phyloP scores from a whole-genome alignment of 2,797 vertebrate genomes.

The Podargus strigoides region DNA sequence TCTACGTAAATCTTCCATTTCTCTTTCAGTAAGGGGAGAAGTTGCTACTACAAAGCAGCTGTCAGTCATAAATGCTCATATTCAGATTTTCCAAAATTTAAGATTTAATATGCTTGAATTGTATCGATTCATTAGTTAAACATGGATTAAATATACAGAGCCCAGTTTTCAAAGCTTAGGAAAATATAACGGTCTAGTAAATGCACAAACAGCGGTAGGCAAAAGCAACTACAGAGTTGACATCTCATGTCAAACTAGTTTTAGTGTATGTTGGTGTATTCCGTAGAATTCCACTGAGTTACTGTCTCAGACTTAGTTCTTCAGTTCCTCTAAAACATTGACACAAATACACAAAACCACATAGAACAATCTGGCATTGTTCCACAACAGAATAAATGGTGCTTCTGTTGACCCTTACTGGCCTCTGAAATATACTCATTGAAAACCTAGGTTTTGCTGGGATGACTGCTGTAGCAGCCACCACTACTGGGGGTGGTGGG shows the following conservation, averaged over 20 bases:
- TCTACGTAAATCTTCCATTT: background rate
- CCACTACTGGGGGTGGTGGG: background rate
- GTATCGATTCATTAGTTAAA: background rate
- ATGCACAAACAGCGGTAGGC: background rate
- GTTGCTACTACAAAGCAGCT: background rate
- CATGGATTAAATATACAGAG: background rate
- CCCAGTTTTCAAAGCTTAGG: background rate
- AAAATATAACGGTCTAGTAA: background rate
- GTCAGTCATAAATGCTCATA: background rate
- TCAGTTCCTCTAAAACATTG: background rate
- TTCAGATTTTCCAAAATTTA: background rate
- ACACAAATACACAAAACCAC: background rate
- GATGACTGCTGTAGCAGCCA: background rate
- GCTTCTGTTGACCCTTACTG: background rate
- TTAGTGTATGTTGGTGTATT: background rate
- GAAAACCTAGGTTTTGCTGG: background rate
- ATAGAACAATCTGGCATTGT: background rate
- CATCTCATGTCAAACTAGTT: background rate
- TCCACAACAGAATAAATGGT: background rate
- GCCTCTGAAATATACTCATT: background rate
- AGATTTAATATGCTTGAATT: background rate
- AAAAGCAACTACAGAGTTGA: background rate
- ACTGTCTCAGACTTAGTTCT: background rate
- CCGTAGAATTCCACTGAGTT: background rate
- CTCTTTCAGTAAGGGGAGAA: background rate